Evolutionary conservation across 2,888 invertebrate species (phyloP), one percentile per base, ranked within the genome.

Genomic region (Eulithis testata): DNA sequence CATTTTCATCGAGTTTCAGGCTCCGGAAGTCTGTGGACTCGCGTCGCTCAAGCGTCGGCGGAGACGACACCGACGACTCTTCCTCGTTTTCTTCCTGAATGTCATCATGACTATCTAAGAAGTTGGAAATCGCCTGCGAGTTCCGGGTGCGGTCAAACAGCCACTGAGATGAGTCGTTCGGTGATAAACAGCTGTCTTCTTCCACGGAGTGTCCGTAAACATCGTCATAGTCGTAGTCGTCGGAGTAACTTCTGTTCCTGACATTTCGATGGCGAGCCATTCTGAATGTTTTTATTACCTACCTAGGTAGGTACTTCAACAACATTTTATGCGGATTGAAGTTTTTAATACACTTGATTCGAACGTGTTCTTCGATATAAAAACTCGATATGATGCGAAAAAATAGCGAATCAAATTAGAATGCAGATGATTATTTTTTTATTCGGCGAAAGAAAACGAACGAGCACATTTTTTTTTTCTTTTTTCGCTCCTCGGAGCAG

Each of bases 121-220:
- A 98, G 11, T 96, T 94, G 11, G 96, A 95, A 82, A 98, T 96
- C 73, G 95, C 96, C 68, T 95, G 95, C 76, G 95, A 95, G 60
- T 95, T 95, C 47, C 95, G 94, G 71, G 95, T 96, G 52, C 98
- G 94, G 82, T 98, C 97, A 82, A 95, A 98, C 81, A 98, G 94
- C 93, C 97, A 98, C 81, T 97, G 96, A 66, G 95, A 95, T 47
- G 95, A 94, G 92, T 98, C 97, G 81, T 97, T 96, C 3, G 98
- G 98, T 11, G 98, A 99, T 78, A 98, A 95, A 82, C 96, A 97
- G 86, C 95, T 96, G 83, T 98, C 98, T 82, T 99, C 98, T 88
- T 99, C 99, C 50, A 98, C 96, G 3, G 98, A 98, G 87, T 97
- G 97, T 11, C 98, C 98, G 85, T 98, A 99, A 66, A 97, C 95